Evolutionary conservation across 2,888 invertebrate genomes (phyloP).

Genomic region (Rhopalosiphum nymphaeae): DNA sequence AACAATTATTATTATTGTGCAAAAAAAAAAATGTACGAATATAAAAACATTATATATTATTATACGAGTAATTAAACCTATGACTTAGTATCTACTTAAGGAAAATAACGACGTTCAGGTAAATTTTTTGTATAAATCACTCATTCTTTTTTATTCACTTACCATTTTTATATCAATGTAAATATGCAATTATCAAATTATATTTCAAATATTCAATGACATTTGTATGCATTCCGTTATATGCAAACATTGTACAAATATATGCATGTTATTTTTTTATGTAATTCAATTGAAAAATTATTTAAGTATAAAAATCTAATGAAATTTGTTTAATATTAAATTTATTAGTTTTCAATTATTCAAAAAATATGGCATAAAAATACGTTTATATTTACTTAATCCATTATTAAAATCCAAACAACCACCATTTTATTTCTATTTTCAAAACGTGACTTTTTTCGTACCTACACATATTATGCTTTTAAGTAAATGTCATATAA

Average conservation of each 20-base stretch:
- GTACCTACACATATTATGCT: background rate
- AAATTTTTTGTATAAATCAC: background rate
- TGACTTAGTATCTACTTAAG: background rate
- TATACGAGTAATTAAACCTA: background rate
- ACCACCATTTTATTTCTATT: background rate
- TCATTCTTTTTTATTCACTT: background rate
- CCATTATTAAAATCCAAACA: background rate
- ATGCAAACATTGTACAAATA: background rate
- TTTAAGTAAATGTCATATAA: background rate
- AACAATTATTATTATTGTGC: background rate
- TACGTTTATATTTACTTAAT: background rate
- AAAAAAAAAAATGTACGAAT: background rate
- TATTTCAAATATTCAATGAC: background rate
- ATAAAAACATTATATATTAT: background rate
- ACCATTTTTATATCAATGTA: background rate
- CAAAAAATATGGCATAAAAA: background rate
- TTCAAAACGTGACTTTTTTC: background rate
- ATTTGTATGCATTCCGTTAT: background rate
- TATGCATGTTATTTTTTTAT: background rate
- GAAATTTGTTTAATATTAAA: background rate
- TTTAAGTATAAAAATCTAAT: background rate
- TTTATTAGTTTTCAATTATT: background rate
- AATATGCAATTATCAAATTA: background rate
- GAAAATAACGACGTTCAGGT: background rate
- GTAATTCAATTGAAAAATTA: background rate